Percentiles rank a stretch among this genome's conserved stretches.
phyloP scores from a whole-genome alignment of 2,797 vertebrate genomes.

The Malurus leucopterus region DNA sequence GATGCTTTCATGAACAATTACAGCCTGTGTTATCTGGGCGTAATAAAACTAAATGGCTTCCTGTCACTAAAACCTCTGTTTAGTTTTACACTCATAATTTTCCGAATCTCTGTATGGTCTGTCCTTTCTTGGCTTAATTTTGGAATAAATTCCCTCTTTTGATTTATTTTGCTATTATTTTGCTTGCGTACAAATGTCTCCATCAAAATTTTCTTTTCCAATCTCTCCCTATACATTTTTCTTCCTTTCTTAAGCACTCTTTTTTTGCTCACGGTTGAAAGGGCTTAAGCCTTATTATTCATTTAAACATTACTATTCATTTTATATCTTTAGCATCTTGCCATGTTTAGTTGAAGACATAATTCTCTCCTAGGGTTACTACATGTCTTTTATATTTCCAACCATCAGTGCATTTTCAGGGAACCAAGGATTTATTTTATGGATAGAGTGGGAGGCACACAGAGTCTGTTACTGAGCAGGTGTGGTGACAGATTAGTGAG shows the following conservation, averaged over 20 bases:
- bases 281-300: neutral
- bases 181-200: neutral
- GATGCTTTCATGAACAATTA: neutral
- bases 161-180: neutral
- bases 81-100: conserved; percentile 9
- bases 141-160: neutral
- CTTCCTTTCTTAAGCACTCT: neutral
- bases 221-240: neutral
- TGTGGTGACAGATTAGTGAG: neutral
- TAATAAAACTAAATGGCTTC: conserved; percentile 23
- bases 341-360: neutral
- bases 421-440: neutral
- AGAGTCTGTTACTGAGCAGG: neutral
- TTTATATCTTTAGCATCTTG: neutral
- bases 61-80: conserved; percentile 1
- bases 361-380: neutral
- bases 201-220: neutral
- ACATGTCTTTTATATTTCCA: neutral
- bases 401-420: neutral
- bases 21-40: neutral
- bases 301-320: neutral
- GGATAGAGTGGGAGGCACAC: neutral
- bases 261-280: neutral
- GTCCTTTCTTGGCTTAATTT: neutral
- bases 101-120: neutral